Evolutionary conservation across 2,113 vertebrate genomes (phyloP).

Genomic region (Malurus elegans): DNA sequence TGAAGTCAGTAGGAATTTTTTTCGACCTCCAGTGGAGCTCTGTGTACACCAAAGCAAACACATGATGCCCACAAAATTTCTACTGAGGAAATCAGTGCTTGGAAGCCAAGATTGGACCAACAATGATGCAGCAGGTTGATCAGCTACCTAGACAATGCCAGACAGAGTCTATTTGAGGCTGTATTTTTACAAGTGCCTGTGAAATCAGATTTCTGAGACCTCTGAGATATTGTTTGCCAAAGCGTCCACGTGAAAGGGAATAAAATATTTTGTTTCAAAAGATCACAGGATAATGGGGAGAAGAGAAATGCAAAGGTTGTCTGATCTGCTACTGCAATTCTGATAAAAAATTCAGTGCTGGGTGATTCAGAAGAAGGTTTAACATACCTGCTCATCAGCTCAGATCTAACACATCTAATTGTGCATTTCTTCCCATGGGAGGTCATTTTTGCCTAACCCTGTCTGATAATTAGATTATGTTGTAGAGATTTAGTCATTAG

Average conservation of each 20-base stretch:
- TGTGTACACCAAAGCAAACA: neutral
- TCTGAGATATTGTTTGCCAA: neutral
- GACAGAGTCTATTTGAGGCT: neutral
- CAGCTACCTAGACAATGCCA: neutral
- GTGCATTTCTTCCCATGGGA: conserved; percentile 58
- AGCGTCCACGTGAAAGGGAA: neutral
- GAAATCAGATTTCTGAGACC: neutral
- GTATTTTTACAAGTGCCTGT: neutral
- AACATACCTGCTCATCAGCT: conserved; percentile 57
- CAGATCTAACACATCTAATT: conserved; percentile 62
- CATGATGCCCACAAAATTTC: neutral
- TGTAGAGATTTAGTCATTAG: conserved; percentile 58
- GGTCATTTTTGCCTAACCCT: conserved; percentile 64
- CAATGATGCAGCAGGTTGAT: neutral
- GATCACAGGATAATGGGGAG: conserved; percentile 9
- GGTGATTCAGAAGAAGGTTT: conserved; percentile 22
- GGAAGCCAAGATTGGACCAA: neutral
- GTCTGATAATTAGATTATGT: conserved; percentile 66
- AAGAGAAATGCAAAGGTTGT: conserved; percentile 21
- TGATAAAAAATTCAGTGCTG: conserved; percentile 45
- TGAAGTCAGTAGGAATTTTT: neutral
- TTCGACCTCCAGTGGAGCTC: neutral
- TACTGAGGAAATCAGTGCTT: neutral
- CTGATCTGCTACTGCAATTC: conserved; percentile 29
- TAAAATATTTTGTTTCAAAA: conserved; percentile 20